Conservation (phyloP, 2,888 invertebrate genomes). For the Limnephilus rhombicus region DNA sequence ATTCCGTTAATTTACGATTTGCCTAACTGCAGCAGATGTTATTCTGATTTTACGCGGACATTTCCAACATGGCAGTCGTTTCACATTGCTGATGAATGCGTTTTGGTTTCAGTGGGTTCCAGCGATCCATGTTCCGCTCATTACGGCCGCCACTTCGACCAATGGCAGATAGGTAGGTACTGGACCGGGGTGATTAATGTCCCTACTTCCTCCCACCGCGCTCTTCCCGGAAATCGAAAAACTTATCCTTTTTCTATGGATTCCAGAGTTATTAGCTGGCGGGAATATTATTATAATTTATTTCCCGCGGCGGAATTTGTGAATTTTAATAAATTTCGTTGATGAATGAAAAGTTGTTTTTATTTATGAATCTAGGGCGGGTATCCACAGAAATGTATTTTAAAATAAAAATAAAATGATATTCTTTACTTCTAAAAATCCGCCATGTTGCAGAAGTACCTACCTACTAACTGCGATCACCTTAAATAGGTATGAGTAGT, state of each 20-base stretch:
- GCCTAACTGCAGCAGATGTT: not conserved
- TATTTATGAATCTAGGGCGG: conserved; percentile 62
- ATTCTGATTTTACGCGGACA: not conserved
- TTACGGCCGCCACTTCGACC: not conserved
- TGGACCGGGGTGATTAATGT: conserved; percentile 26
- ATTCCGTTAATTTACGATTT: not conserved
- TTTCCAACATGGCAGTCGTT: conserved; percentile 9
- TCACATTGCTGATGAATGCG: conserved; percentile 24
- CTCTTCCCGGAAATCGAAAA: conserved; percentile 25
- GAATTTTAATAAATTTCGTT: conserved; percentile 5
- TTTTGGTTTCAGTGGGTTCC: not conserved
- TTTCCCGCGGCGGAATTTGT: not conserved
- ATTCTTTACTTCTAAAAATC: not conserved
- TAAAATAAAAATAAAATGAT: not conserved
- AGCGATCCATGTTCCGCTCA: conserved; percentile 17
- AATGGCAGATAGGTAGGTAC: not conserved
- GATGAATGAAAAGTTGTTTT: conserved; percentile 41
- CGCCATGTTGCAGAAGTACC: not conserved
- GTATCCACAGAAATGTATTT: conserved; percentile 26
- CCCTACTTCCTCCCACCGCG: conserved; percentile 23
- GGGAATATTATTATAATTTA: not conserved
- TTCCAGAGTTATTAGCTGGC: not conserved
- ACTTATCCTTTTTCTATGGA: conserved; percentile 13
- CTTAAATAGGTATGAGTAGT: too few species aligned
- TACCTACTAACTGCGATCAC: not conserved